phyloP scores from a whole-genome alignment of 2,113 vertebrate genomes.

The Grammomys dolichurus region DNA sequence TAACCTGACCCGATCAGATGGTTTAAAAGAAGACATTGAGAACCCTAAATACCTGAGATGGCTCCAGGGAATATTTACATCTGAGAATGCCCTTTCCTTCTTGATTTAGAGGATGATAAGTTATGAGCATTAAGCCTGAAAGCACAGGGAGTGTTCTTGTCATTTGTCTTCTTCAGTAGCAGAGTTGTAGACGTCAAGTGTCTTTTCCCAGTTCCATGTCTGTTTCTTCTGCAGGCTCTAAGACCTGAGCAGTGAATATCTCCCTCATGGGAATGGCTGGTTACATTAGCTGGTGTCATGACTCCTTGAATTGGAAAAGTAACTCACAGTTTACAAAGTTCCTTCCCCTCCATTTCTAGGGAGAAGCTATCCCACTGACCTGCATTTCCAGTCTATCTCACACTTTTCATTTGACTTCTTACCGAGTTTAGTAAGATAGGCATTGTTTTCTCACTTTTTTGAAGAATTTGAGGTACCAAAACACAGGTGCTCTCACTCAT shows the following conservation, averaged over 20 bases:
- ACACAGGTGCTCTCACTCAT: conserved; percentile 7
- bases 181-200: neutral
- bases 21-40: conserved; percentile 63
- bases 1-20: neutral
- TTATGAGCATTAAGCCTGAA: conserved; percentile 57
- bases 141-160: conserved; percentile 21
- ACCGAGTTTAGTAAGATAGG: conserved; percentile 15
- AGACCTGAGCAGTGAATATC: neutral
- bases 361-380: neutral
- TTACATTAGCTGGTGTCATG: neutral
- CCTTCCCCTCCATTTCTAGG: conserved; percentile 1
- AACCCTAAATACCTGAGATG: conserved; percentile 12
- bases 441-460: conserved; percentile 38
- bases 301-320: conserved; percentile 11
- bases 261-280: neutral
- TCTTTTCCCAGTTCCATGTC: neutral
- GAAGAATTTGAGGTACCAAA: conserved; percentile 15
- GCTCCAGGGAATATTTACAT: conserved; percentile 59
- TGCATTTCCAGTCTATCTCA: neutral
- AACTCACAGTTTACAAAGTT: conserved; percentile 16
- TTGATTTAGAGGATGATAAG: conserved; percentile 59
- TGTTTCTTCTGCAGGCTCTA: neutral
- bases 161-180: conserved; percentile 52
- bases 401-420: conserved; percentile 50
- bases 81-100: conserved; percentile 55